Evolutionary conservation across 2,888 invertebrate species (phyloP).

Genomic region (Eledona agricola): DNA sequence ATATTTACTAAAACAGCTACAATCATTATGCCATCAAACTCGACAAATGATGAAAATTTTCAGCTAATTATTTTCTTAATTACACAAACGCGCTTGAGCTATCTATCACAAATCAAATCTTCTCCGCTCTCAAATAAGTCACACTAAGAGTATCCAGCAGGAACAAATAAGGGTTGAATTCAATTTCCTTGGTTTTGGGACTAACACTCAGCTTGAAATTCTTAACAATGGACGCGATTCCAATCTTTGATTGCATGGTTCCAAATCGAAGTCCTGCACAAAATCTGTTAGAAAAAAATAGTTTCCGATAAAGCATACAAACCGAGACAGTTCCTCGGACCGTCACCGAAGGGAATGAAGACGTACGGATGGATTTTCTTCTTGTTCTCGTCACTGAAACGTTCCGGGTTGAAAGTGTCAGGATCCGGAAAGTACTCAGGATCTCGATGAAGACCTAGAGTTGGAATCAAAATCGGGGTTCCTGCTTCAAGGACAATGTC

Average conservation of each 20-base stretch:
- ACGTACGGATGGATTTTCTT: conserved; percentile 46
- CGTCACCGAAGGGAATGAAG: conserved; percentile 54
- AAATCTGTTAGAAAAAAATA: conserved; percentile 1
- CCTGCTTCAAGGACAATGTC: conserved; percentile 50
- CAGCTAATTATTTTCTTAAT: not conserved
- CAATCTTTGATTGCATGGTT: conserved; percentile 49
- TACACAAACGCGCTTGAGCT: too few relatives aligned
- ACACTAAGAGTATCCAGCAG: conserved; percentile 39
- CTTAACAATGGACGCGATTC: conserved; percentile 42
- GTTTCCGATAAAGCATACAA: conserved; percentile 17
- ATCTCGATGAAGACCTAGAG: conserved; percentile 55
- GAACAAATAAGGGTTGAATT: conserved; percentile 40
- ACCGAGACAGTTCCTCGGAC: conserved; percentile 55
- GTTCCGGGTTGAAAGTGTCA: conserved; percentile 58
- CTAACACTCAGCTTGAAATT: conserved; percentile 44
- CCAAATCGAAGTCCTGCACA: conserved; percentile 51
- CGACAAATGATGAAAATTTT: too few relatives aligned
- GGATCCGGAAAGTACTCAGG: conserved; percentile 57
- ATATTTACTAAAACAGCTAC: too few relatives aligned
- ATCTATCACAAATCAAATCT: conserved; percentile 6
- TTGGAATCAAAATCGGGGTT: conserved; percentile 51
- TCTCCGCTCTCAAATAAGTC: conserved; percentile 39
- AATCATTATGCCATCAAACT: too few relatives aligned
- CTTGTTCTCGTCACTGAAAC: conserved; percentile 55
- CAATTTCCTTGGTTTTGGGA: conserved; percentile 38